Evolutionary conservation across 2,888 invertebrate genomes (phyloP).

Genomic region (Slavum lentiscoides): DNA sequence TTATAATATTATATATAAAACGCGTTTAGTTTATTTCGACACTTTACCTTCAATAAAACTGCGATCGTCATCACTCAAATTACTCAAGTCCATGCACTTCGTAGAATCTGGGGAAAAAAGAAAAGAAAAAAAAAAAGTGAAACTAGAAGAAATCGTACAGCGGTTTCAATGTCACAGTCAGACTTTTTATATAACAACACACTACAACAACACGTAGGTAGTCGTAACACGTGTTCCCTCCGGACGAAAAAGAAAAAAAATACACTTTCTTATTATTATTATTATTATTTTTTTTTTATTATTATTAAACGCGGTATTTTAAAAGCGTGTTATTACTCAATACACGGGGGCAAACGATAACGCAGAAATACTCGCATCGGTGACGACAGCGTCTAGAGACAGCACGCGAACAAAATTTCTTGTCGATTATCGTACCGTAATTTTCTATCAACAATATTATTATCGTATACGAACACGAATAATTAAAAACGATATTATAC

Average conservation of each 20-base stretch:
- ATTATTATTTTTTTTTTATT: too few relatives aligned
- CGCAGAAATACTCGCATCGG: neutral
- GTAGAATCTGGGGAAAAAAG: constrained; percentile 36
- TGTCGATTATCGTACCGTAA: too few relatives aligned
- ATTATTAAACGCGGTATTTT: too few relatives aligned
- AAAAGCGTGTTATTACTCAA: too few relatives aligned
- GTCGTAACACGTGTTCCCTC: neutral
- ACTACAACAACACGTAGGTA: too few relatives aligned
- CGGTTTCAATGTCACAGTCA: constrained; percentile 14
- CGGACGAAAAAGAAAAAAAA: too few relatives aligned
- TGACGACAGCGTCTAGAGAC: too few relatives aligned
- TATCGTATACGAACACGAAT: too few relatives aligned
- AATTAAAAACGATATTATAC: too few relatives aligned
- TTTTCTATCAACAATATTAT: too few relatives aligned
- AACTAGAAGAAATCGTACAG: constrained; percentile 10
- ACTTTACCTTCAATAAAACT: constrained; percentile 45
- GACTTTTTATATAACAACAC: neutral
- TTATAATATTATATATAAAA: neutral
- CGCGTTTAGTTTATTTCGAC: constrained; percentile 7
- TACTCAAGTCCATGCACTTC: constrained; percentile 46
- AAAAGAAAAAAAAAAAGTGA: constrained; percentile 30
- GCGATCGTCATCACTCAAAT: constrained; percentile 45
- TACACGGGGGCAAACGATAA: neutral
- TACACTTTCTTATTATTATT: too few relatives aligned
- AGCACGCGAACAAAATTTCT: too few relatives aligned